A percentile compares a stretch with the other conserved stretches of the same genome.
These are phyloP conservation scores for Rhorus exstirpatorius DNA, from an alignment of 2,888 invertebrate genomes.

Conservation along the genomic window DNA sequence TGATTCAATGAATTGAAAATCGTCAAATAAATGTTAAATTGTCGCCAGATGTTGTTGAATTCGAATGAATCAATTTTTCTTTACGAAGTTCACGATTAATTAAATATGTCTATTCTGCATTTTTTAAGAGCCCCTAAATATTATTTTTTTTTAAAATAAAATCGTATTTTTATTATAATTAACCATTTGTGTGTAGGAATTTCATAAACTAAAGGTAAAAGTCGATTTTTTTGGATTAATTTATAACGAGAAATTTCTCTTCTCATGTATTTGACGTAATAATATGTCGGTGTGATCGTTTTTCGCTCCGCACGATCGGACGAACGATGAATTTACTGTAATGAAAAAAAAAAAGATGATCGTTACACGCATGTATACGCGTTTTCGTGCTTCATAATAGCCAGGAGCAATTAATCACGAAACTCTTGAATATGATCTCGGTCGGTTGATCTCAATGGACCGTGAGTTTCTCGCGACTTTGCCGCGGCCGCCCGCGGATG, in stretches of 20 bases:
- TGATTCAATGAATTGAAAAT: too few species aligned
- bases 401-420: slow-evolving; percentile 63
- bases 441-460: slow-evolving; percentile 43
- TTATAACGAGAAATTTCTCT: slow-evolving; percentile 24
- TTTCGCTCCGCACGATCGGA: slow-evolving; percentile 21
- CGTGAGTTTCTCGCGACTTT: slow-evolving; percentile 28
- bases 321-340: slow-evolving; percentile 41
- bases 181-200: too few species aligned
- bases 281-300: slow-evolving; percentile 45
- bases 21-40: too few species aligned
- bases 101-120: too few species aligned
- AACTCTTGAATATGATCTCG: slow-evolving; percentile 59
- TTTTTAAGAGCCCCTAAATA: too few species aligned
- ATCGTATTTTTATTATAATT: too few species aligned
- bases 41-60: too few species aligned
- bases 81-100: too few species aligned
- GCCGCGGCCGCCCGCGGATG: slow-evolving; percentile 2
- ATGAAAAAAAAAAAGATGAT: neutral
- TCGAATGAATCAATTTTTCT: too few species aligned
- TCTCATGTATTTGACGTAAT: slow-evolving; percentile 5
- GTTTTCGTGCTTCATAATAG: slow-evolving; percentile 28
- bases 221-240: neutral
- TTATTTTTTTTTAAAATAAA: too few species aligned
- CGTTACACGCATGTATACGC: slow-evolving; percentile 14
- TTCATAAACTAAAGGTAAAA: neutral